phyloP scores from a whole-genome alignment of 2,888 invertebrate genomes.

The Hydriomena furcata region DNA sequence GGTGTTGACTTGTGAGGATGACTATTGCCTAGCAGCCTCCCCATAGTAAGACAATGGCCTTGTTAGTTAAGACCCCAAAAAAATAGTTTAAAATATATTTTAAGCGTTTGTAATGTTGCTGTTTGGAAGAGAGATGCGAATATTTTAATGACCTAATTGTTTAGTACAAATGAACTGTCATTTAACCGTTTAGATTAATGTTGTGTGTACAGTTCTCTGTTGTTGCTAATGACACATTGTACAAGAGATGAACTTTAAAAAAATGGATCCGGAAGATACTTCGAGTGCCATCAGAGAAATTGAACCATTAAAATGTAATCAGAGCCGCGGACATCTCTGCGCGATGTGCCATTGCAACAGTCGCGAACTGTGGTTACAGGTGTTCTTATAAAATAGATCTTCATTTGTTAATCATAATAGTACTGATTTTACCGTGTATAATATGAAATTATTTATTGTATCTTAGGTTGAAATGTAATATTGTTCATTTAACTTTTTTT shows the following conservation, averaged over 20 bases:
- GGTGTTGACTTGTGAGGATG: neutral
- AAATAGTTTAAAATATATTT: constrained; percentile 32
- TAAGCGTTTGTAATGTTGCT: constrained; percentile 23
- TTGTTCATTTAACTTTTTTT: constrained; percentile 23
- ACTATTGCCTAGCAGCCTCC: constrained; percentile 4
- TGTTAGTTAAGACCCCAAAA: constrained; percentile 58
- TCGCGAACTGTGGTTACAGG: constrained; percentile 2
- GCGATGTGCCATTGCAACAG: constrained; percentile 6
- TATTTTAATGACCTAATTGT: constrained; percentile 32
- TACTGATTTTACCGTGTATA: constrained; percentile 30
- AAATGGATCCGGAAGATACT: too few species aligned
- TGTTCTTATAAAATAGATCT: constrained; percentile 18
- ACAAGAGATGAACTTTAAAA: too few species aligned
- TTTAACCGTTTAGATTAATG: neutral
- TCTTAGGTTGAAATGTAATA: constrained; percentile 34
- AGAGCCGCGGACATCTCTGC: too few species aligned
- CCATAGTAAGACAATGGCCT: constrained; percentile 51
- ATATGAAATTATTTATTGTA: constrained; percentile 46
- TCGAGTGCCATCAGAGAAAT: too few species aligned
- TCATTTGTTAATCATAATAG: constrained; percentile 18
- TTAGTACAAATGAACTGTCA: constrained; percentile 40
- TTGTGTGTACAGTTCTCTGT: neutral
- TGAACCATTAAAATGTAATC: too few species aligned
- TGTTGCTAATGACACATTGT: constrained; percentile 10
- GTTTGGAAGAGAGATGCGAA: constrained; percentile 19